Base-by-base conservation (phyloP, 1,140 invertebrate genomes). In the Meloidogyne exigua region DNA sequence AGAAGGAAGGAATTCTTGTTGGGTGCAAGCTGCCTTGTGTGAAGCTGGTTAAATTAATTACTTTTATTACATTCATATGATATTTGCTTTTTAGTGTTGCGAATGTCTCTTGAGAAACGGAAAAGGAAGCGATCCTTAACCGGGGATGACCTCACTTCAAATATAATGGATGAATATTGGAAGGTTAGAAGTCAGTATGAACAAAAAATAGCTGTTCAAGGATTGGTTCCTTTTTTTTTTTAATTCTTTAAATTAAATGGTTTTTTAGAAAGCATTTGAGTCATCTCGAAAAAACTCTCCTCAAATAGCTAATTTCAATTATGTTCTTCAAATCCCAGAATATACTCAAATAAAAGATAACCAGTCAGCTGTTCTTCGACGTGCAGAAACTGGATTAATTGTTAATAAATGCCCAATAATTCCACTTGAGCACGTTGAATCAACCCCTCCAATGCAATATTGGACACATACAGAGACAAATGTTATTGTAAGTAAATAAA, bases 401-500 rank as follows among this genome's bases (percentile, higher is more conserved):
- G 69, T 65, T 23, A 36, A 79, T 21, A 69, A 76, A 75, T 76
- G 70, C 68, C 76, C 79, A 21, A 21, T 81, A 4, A 75, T 75
- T 36, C 64, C 77, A 1, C 64, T 81, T 11, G 76, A 81, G 23
- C 32, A 81, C 18, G 66, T 81, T 63, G 81, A 84, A 49, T 64
- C 80, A 10, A 66, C 57, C 15, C 81, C 81, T 23, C 73, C 81
- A 5, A 82, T 82, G 81, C 72, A 80, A 39, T 82, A 82, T 68
- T 82, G 81, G 81, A 82, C 81, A 12, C 79, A 81, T 32, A 82
- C 81, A 32, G 82, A 82, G 67, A 72, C 77, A 18, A 82, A 82
- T 71, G 74, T 82, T 12, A 79, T 71, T 13, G 81, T 84, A 15
- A 26, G 76, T 75, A 23, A 26, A 62, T n/a, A 65, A 23, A 65